Percentiles rank a stretch among this genome's conserved stretches.
These are phyloP conservation scores for Sphaeridia pumilis DNA, from an alignment of 2,888 invertebrate species.

Conservation along the genomic window DNA sequence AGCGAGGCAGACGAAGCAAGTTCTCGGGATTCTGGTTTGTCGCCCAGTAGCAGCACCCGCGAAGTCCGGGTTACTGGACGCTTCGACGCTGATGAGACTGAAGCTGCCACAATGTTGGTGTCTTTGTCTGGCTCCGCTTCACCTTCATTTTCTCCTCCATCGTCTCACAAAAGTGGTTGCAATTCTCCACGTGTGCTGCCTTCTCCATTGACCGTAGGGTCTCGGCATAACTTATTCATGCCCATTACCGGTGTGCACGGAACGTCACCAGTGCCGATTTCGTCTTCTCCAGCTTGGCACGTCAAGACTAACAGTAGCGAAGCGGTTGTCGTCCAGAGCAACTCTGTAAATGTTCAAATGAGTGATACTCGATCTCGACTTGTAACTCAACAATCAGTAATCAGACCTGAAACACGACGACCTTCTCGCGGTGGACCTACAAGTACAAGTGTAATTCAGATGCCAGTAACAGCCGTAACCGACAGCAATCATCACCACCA, in stretches of 20 bases:
- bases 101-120: constrained; percentile 93
- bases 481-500: too few relatives aligned
- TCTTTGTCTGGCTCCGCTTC: constrained; percentile 70
- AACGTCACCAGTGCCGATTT: constrained; percentile 31
- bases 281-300: constrained; percentile 29
- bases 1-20: constrained; percentile 35
- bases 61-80: constrained; percentile 47
- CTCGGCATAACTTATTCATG: constrained; percentile 79
- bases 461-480: constrained; percentile 44
- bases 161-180: constrained; percentile 46
- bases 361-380: constrained; percentile 14
- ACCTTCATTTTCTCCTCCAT: constrained; percentile 69
- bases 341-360: constrained; percentile 10
- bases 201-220: constrained; percentile 53
- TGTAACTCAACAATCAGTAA: constrained; percentile 28
- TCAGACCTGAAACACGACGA: constrained; percentile 35
- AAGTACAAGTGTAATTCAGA: constrained; percentile 67
- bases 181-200: constrained; percentile 56
- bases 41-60: constrained; percentile 28
- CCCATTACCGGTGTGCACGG: constrained; percentile 56
- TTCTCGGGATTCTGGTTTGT: constrained; percentile 34
- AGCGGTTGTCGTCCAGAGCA: constrained; percentile 26
- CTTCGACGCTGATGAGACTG: constrained; percentile 88
- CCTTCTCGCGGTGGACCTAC: constrained; percentile 25
- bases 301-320: constrained; percentile 16